Base-by-base conservation (phyloP, 2,113 vertebrate species). In the human (Homo sapiens) region DNA sequence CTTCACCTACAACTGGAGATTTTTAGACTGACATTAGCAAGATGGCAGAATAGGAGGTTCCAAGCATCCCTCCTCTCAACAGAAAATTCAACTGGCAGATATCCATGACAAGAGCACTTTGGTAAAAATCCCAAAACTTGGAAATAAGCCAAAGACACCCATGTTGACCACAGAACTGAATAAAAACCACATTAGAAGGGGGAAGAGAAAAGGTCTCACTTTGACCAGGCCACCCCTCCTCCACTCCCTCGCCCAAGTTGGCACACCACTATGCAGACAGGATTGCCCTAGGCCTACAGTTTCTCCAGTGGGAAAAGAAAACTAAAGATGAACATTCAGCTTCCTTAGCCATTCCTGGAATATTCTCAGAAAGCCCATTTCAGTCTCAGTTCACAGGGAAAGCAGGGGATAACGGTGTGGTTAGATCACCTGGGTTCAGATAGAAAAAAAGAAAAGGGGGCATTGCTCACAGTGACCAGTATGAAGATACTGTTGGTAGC, bases 251-350 rank as follows among this genome's bases (percentile, higher is more conserved):
- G 5, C 5, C 43, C 23, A 59, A 38, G 5, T 81, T 23, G n/a
- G 22, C 35, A 16, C 14, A 57, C 14, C 23, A 38, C 6, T 16
- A 40, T 1, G 4, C 48, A 25, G 52, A 88, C 20, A 59, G 35
- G 22, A 30, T 12, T 48, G 5, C 12, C 7, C 11, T n/a, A 30
- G 52, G 16, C 23, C 32, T 11, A 1, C 0, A 0, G 7, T 18
- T 30, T 17, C 12, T 14, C 20, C 6, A 17, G 23, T 61, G 22
- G 55, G 8, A 70, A 83, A 43, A 57, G 43, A 57, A 3, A 50
- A 7, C 8, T 18, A 8, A 16, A 7, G 38, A 3, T 22, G 8
- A 32, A 30, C 2, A n/a, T 50, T 3, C 1, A 32, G 38, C 22
- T 45, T 27, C 73, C 73, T 5, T 55, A 70, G 17, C 52, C 5